Conservation (phyloP, 2,113 vertebrate genomes). For the Heterotilapia buettikoferi region DNA sequence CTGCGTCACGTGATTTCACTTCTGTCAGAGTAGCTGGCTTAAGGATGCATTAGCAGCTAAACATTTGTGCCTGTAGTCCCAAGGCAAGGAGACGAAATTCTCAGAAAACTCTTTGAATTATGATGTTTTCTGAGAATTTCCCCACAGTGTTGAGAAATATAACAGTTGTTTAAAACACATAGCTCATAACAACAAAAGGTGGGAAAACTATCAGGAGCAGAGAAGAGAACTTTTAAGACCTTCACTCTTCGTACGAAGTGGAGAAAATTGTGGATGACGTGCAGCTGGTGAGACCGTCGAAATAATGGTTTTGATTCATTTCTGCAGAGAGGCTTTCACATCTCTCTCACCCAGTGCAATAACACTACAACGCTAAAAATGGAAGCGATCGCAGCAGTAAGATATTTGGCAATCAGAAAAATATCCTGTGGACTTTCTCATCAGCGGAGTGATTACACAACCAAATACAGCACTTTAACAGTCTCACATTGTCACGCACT, state of each 20-base stretch:
- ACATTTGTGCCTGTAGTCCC: not conserved
- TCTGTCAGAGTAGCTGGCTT: not conserved
- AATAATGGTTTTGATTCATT: not conserved
- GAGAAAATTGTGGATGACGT: not conserved
- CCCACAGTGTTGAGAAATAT: not conserved
- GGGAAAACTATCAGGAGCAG: not conserved
- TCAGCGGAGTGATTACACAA: not conserved
- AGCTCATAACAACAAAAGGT: not conserved
- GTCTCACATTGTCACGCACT: not conserved
- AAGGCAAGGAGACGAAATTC: not conserved
- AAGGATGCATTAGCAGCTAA: not conserved
- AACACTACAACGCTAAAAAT: not conserved
- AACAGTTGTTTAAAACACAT: not conserved
- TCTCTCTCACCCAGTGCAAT: not conserved
- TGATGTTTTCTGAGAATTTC: not conserved
- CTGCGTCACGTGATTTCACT: not conserved
- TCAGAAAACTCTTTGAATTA: not conserved
- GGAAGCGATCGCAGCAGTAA: not conserved
- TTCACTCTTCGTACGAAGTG: not conserved
- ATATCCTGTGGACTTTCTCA: not conserved
- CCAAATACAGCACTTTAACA: not conserved
- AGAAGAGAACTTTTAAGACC: not conserved
- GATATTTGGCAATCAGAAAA: not conserved
- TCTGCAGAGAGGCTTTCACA: not conserved
- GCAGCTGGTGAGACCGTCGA: not conserved